Evolutionary conservation across 2,797 vertebrate genomes (phyloP).

Genomic region (Danio jaintianensis): DNA sequence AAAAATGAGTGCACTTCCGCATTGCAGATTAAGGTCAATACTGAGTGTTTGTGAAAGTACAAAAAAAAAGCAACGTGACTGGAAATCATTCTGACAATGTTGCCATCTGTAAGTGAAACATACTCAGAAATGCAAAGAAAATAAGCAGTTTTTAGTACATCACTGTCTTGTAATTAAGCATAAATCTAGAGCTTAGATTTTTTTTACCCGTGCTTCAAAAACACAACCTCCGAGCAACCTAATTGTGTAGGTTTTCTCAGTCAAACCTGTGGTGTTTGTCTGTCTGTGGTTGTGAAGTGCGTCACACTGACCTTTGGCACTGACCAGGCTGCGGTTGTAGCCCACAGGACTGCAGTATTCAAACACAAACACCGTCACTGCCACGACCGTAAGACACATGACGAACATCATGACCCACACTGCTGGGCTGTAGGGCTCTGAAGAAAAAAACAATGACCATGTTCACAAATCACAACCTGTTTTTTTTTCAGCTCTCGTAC

Average conservation of each 20-base stretch:
- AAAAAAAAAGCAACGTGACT: too few species aligned
- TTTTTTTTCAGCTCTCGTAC: neutral
- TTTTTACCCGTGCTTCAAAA: neutral
- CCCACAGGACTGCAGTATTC: slow-evolving; percentile 98
- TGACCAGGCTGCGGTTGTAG: slow-evolving; percentile 94
- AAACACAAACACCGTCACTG: slow-evolving; percentile 93
- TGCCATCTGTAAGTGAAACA: too few species aligned
- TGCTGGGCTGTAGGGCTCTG: slow-evolving; percentile 95
- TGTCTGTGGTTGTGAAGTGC: slow-evolving; percentile 36
- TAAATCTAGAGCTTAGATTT: neutral
- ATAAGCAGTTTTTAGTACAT: too few species aligned
- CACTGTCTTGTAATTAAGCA: too few species aligned
- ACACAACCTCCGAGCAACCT: too few species aligned
- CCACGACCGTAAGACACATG: slow-evolving; percentile 97
- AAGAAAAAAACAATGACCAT: slow-evolving; percentile 19
- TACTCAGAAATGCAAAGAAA: too few species aligned
- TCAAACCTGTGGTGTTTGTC: slow-evolving; percentile 41
- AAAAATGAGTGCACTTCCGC: too few species aligned
- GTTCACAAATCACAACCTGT: neutral
- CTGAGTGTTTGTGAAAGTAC: too few species aligned
- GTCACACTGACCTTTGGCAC: slow-evolving; percentile 86
- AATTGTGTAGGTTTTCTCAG: neutral
- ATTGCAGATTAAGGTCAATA: too few species aligned
- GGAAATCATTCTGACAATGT: too few species aligned
- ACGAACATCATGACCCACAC: slow-evolving; percentile 99